These are phyloP conservation scores for Diplodus sargus DNA, from an alignment of 2,797 vertebrate species.

Conservation along the genomic window DNA sequence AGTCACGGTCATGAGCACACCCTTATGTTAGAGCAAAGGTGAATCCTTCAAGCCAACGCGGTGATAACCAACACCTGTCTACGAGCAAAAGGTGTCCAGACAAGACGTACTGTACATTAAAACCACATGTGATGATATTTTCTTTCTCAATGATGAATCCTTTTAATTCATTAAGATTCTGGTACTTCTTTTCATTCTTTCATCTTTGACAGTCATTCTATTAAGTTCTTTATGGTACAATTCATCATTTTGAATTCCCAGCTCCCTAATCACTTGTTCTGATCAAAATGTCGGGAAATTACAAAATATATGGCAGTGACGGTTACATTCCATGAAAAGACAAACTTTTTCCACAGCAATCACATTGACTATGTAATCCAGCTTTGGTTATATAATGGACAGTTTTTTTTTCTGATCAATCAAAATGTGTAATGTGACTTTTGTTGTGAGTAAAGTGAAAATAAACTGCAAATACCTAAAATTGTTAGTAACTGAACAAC, in stretches of 20 bases:
- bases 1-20: constrained; percentile 64
- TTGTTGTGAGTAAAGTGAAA: constrained; percentile 2
- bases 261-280: not conserved
- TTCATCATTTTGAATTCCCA: constrained; percentile 9
- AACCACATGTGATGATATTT: constrained; percentile 24
- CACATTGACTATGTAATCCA: not conserved
- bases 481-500: constrained; percentile 6
- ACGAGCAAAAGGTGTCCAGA: constrained; percentile 36
- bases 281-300: not conserved
- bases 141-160: constrained; percentile 17
- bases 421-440: constrained; percentile 4
- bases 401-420: constrained; percentile 1
- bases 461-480: not conserved
- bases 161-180: constrained; percentile 7
- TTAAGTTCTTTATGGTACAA: constrained; percentile 18
- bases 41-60: constrained; percentile 58
- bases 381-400: not conserved
- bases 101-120: constrained; percentile 27
- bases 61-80: constrained; percentile 30
- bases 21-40: constrained; percentile 65
- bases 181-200: constrained; percentile 7
- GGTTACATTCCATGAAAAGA: not conserved
- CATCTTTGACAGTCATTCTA: constrained; percentile 12
- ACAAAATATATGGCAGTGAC: constrained; percentile 29
- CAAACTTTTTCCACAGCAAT: not conserved